A percentile compares a stretch with the other conserved stretches of the same genome.
These are phyloP conservation scores for Megalonaias nervosa DNA, from an alignment of 1,140 invertebrate species.

Conservation along the genomic window DNA sequence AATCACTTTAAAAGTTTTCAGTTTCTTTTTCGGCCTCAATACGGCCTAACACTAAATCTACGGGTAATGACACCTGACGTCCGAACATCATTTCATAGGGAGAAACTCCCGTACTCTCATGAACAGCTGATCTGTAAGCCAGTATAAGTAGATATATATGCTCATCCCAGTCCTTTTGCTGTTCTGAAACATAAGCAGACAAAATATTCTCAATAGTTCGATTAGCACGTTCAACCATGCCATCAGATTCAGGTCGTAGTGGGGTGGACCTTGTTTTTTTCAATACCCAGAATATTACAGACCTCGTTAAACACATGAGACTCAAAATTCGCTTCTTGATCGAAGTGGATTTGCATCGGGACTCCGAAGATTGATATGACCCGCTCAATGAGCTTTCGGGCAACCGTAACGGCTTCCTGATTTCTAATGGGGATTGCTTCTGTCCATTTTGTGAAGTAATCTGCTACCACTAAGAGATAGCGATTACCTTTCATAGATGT, in stretches of 20 bases:
- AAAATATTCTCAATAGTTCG: slow-evolving; percentile 18
- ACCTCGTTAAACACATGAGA: slow-evolving; percentile 28
- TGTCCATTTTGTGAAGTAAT: slow-evolving; percentile 51
- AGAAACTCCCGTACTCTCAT: slow-evolving; percentile 17
- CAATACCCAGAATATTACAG: slow-evolving; percentile 13
- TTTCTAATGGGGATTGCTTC: slow-evolving; percentile 44
- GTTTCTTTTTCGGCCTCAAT: no score
- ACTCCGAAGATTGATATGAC: slow-evolving; percentile 42
- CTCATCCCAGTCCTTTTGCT: slow-evolving; percentile 40
- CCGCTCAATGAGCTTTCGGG: slow-evolving; percentile 40
- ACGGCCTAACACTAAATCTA: slow-evolving; percentile 1
- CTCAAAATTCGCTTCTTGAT: slow-evolving; percentile 55
- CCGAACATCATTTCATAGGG: slow-evolving; percentile 33
- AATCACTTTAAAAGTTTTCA: no score
- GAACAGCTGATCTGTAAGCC: slow-evolving; percentile 15
- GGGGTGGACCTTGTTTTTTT: slow-evolving; percentile 28
- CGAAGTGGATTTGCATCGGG: slow-evolving; percentile 17
- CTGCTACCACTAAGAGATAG: slow-evolving; percentile 51
- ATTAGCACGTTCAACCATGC: slow-evolving; percentile 39
- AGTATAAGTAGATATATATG: slow-evolving; percentile 10
- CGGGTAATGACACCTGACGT: slow-evolving; percentile 10
- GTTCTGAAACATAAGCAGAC: slow-evolving; percentile 19
- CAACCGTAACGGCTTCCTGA: slow-evolving; percentile 37
- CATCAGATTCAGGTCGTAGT: slow-evolving; percentile 32
- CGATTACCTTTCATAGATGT: slow-evolving; percentile 27